Base-by-base conservation (phyloP, 2,888 invertebrate species). In the Julus scanicus region DNA sequence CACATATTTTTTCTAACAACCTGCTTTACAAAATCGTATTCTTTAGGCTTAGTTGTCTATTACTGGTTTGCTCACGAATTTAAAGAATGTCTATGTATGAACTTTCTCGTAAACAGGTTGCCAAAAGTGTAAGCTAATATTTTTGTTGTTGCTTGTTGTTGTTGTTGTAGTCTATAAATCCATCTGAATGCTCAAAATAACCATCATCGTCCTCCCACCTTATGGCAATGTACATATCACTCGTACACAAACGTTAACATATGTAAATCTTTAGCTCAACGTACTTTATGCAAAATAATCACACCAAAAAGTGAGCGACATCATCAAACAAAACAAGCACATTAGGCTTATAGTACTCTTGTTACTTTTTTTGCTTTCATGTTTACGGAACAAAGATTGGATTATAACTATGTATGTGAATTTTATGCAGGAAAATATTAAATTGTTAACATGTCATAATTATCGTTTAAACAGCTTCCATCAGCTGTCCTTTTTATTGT, bases 251-350 rank as follows among this genome's bases (percentile, higher is more conserved):
- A 20, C 29, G 71, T 71, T 71, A 71, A 71, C 71, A 20, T 71
- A 71, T 71, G 71, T 71, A 71, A 71, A 71, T 71, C 71, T 29
- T 29, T 9, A 71, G 71, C 71, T 20, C 20, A 71, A 71, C 71
- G 71, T 29, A 71, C 71, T 71, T 71, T 71, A 71, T 71, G 71
- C 20, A 20, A 71, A 71, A 71, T 9, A 71, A 29, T 8, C 20
- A 71, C 71, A 71, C 11, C 9, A 71, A 71, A 29, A 20, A 8
- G 20, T 29, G 71, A 71, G 6, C 29, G 71, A 11, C 71, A 11
- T 11, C 20, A 29, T 8, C 71, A 71, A 15, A 53, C 53, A 53
- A 53, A 71, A 29, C 20, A 71, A 71, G 20, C 11, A 9, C 71
- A 6, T 71, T 71, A 9, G 20, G 9, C 9, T 29, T 71, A 6